Base-by-base conservation (phyloP, 23 tunicate genomes). In the Oikopleura dioica region DNA sequence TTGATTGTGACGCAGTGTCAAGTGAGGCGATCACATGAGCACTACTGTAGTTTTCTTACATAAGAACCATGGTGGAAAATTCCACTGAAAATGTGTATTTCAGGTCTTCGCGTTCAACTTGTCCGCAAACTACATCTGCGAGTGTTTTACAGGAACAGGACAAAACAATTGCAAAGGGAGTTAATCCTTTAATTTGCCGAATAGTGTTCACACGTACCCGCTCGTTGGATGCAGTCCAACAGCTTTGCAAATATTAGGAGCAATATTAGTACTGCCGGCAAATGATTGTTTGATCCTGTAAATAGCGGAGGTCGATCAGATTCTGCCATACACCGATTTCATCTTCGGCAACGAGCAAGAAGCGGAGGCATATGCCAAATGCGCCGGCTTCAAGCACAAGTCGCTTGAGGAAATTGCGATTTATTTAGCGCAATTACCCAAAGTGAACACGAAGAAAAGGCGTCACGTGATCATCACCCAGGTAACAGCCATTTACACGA, bases 281-380 rank as follows among this genome's bases (percentile, higher is more conserved):
- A n/a, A n/a, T n/a, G n/a, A n/a, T n/a, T n/a, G n/a, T n/a, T n/a
- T n/a, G n/a, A n/a, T n/a, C n/a, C n/a, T n/a, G n/a, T n/a, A n/a
- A n/a, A n/a, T n/a, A n/a, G n/a, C n/a, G n/a, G 72, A 63, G 33
- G 30, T 63, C 26, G 72, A 63, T 28, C 30, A 31, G 16, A 63
- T 63, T 63, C 33, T 63, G 5, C 72, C 72, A 16, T 63, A 21
- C 33, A 12, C 30, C 26, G 72, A 63, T 63, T 63, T 63, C 33
- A 63, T 63, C 26, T 63, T 63, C 33, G 72, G 72, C 29, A 63
- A 63, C 72, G 72, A 63, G 33, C 5, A 21, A 16, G 72, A 63
- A 31, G 72, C 72, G 72, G 26, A 23, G 33, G 16, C 72, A 31
- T 63, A 12, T 28, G 72, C 33, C 30, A 63, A 23, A 2, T 12